Base-by-base conservation (phyloP, 1,140 invertebrate species). In the Stegodyphus dumicola region DNA sequence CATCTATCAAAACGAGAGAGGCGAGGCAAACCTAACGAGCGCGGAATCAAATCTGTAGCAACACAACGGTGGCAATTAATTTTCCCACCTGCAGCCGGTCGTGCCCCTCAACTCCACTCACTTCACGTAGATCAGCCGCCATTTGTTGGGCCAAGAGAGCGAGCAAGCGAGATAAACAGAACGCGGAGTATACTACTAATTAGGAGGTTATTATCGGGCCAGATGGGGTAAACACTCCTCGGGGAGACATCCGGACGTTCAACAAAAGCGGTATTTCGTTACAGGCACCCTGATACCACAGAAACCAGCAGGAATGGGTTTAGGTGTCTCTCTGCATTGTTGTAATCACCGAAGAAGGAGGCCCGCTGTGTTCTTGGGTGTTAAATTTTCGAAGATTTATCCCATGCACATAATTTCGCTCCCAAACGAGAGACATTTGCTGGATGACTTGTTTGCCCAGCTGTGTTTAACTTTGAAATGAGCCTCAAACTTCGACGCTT, bases 201-300 rank as follows among this genome's bases (percentile, higher is more conserved):
- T 71, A 71, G 48, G 70, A 65, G 77, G 56, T 78, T 67, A 78
- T 78, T 78, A 78, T 78, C 77, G 65, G 60, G 54, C 77, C 65
- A 78, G 77, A 78, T 78, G 77, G 77, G 65, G 77, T 78, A 78
- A 78, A 78, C 77, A 78, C 77, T 78, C 77, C 56, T 67, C 6
- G 69, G 65, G 65, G 77, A 49, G 10, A 11, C 33, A 33, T 33
- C 33, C 33, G 33, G 33, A 33, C 33, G 33, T 33, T 33, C 33
- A 33, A 33, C 33, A 33, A 33, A 33, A 33, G 33, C 33, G 33
- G 33, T 33, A 33, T 33, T 33, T 33, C 33, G 33, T 33, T 33
- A 33, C 33, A 33, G 3, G 33, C 33, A 33, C 33, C 33, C 33
- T 33, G 33, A 33, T 33, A 33, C 33, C 33, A 33, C 33, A 33